Percentiles rank a stretch among this genome's conserved stretches.
phyloP scores from a whole-genome alignment of 2,113 vertebrate genomes.

The Sisor rabdophorus region DNA sequence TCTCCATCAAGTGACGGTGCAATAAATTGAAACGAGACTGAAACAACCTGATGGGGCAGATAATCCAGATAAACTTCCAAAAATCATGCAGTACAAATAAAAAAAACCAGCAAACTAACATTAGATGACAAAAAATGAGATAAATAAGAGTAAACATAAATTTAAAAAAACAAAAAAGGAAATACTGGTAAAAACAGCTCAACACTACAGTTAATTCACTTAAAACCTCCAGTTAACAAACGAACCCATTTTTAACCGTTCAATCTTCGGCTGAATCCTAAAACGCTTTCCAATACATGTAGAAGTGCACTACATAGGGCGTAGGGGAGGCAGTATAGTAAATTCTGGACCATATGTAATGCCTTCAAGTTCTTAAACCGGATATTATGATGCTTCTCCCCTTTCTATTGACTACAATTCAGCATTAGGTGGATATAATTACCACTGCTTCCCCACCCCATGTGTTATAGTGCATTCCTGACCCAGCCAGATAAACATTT shows the following conservation, averaged over 20 bases:
- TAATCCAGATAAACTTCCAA: not conserved
- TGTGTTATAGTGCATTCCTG: not conserved
- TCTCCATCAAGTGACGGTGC: not conserved
- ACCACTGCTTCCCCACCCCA: too few relatives aligned
- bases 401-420: not conserved
- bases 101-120: conserved; percentile 16
- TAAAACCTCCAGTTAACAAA: conserved; percentile 25
- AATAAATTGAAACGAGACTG: conserved; percentile 7
- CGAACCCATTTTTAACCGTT: not conserved
- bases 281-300: not conserved
- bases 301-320: not conserved
- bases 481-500: not conserved
- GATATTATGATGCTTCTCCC: not conserved
- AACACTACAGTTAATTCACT: conserved; percentile 25
- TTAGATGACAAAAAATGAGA: conserved; percentile 7
- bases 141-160: conserved; percentile 5
- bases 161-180: conserved; percentile 2
- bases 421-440: conserved; percentile 15
- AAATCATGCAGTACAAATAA: conserved; percentile 34
- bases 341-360: not conserved
- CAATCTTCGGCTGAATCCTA: not conserved
- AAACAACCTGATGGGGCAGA: conserved; percentile 28
- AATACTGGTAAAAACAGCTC: not conserved
- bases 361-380: not conserved
- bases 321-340: not conserved